Conservation (phyloP, 2,113 vertebrate species). For the Proterorhinus semilunaris region DNA sequence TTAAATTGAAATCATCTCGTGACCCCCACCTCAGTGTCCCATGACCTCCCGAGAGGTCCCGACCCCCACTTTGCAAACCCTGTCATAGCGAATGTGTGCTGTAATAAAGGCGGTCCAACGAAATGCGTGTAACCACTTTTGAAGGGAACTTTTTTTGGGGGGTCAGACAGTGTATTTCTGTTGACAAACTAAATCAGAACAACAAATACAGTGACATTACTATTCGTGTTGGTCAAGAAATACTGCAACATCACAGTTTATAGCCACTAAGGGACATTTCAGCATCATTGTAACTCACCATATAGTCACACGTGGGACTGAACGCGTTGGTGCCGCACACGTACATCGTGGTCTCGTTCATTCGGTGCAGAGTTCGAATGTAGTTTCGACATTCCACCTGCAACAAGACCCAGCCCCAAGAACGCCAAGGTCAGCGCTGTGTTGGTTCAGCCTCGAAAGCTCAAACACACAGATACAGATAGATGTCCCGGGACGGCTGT, state of each 20-base stretch:
- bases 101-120: too few relatives aligned
- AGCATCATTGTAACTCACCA: slow-evolving; percentile 61
- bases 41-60: too few relatives aligned
- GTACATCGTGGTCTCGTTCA: slow-evolving; percentile 70
- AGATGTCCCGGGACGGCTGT: slow-evolving; percentile 12
- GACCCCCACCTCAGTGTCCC: too few relatives aligned
- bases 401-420: slow-evolving; percentile 56
- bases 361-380: slow-evolving; percentile 72
- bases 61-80: too few relatives aligned
- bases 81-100: too few relatives aligned
- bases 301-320: slow-evolving; percentile 75
- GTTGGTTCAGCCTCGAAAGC: slow-evolving; percentile 56
- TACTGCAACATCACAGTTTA: background rate
- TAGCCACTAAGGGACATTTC: background rate
- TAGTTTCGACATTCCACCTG: slow-evolving; percentile 81
- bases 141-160: too few relatives aligned
- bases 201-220: too few relatives aligned
- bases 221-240: too few relatives aligned
- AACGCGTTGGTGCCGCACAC: slow-evolving; percentile 81
- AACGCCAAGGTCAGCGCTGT: slow-evolving; percentile 53
- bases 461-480: slow-evolving; percentile 48
- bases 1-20: too few relatives aligned
- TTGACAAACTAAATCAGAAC: too few relatives aligned
- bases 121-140: too few relatives aligned
- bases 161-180: too few relatives aligned